Base-by-base conservation (phyloP, 2,888 invertebrate genomes). In the Eristalis pertinax region DNA sequence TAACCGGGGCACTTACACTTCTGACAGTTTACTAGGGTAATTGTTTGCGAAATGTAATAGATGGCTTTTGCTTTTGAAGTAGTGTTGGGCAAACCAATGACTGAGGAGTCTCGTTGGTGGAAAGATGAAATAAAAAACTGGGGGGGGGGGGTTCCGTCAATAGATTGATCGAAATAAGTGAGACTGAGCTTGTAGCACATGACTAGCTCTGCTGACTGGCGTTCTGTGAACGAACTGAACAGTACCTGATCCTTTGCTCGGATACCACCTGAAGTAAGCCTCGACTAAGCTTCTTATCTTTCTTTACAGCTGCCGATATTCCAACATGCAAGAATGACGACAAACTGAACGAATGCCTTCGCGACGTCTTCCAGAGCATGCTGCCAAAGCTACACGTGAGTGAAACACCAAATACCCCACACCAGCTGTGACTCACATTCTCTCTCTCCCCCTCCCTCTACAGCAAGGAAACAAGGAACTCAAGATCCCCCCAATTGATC, bases 341-440 rank as follows among this genome's bases (percentile, higher is more conserved):
- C n/a, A 94, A 95, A 63, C 92, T 95, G 13, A 95, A 95, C 89
- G 94, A 94, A 70, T 96, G 95, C 89, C 91, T 95, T 35, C 93
- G 93, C 77, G 94, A 94, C 15, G 94, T 94, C 2, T 93, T 95
- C 3, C 94, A 94, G 90, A 90, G 93, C 15, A 94, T 95, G 50
- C 89, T 95, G 19, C 92, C 91, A 10, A 91, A 92, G 50, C 88
- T 92, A 19, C 88, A 89, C 62, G 89, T 90, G 84, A 83, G 83
- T 79, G 19, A 8, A n/a, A 1, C n/a, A 1, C 5, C 1, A 32
- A 32, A 32, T 10, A 10, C 32, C 1, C 8, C 32, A 0, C 4
- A 19, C 19, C 19, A 8, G 8, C 19, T 19, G n/a, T n/a, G 1
- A n/a, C 8, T 19, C 50, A 15, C 4, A 2, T 4, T 5, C 1